phyloP scores from a whole-genome alignment of 2,888 invertebrate species.

The Macaria liturata region DNA sequence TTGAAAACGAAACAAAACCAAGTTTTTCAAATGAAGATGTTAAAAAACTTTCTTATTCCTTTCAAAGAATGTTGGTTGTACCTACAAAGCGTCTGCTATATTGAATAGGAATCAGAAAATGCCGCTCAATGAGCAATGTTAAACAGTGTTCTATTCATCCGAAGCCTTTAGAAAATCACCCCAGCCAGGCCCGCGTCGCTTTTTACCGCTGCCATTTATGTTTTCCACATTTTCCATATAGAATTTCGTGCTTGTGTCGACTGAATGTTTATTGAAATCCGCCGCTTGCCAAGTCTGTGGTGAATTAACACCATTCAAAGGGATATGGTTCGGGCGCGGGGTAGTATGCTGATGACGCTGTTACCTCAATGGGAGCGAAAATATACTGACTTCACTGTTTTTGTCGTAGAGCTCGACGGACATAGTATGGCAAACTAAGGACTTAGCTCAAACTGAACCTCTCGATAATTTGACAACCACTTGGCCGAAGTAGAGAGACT shows the following conservation, averaged over 20 bases:
- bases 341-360: conserved; percentile 13
- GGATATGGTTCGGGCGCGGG: conserved; percentile 19
- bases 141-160: conserved; percentile 77
- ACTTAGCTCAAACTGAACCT: too few relatives aligned
- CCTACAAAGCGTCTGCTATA: conserved; percentile 49
- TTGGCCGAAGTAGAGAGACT: too few relatives aligned
- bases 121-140: conserved; percentile 76
- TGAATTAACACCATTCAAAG: conserved; percentile 74
- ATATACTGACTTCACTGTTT: too few relatives aligned
- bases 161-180: conserved; percentile 80
- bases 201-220: conserved; percentile 72
- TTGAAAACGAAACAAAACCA: conserved; percentile 42
- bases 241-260: conserved; percentile 65
- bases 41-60: conserved; percentile 50
- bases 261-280: conserved; percentile 66
- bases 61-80: conserved; percentile 32
- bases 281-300: conserved; percentile 65
- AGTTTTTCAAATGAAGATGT: conserved; percentile 49
- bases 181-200: conserved; percentile 70
- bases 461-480: too few relatives aligned
- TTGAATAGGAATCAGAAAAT: conserved; percentile 73
- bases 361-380: not conserved
- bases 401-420: too few relatives aligned
- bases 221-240: conserved; percentile 78
- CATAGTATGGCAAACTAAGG: too few relatives aligned